A percentile compares a stretch with the other conserved stretches of the same genome.
These are phyloP conservation scores for Dicranocentrus wangi DNA, from an alignment of 2,888 invertebrate genomes.

Conservation along the genomic window DNA sequence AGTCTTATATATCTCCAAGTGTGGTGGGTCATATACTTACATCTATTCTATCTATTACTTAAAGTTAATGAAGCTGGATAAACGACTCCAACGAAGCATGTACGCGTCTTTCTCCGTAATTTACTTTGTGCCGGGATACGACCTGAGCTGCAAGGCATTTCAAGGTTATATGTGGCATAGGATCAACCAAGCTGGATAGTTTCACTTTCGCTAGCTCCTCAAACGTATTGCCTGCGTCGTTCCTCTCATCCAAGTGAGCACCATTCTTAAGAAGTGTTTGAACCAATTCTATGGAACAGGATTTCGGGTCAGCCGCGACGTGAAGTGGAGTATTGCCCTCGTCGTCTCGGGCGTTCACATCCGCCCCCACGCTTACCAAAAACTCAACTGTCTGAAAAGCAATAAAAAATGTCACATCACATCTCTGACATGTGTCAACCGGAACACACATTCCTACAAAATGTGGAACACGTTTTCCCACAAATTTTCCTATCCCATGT, in stretches of 20 bases:
- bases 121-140: conserved; percentile 77
- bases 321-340: conserved; percentile 92
- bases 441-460: neutral
- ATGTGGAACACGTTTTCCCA: conserved; percentile 32
- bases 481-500: conserved; percentile 1
- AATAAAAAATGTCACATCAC: conserved; percentile 20
- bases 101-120: conserved; percentile 75
- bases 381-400: conserved; percentile 82
- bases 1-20: conserved; percentile 61
- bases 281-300: conserved; percentile 82
- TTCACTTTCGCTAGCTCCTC: conserved; percentile 77
- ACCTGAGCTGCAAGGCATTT: conserved; percentile 90
- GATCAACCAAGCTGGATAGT: conserved; percentile 79
- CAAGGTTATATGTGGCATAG: conserved; percentile 85
- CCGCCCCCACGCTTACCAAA: conserved; percentile 87
- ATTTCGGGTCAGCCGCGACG: conserved; percentile 81
- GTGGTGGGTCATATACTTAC: conserved; percentile 57
- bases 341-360: conserved; percentile 85
- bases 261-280: conserved; percentile 85
- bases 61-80: conserved; percentile 75
- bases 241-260: conserved; percentile 88
- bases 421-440: conserved; percentile 44
- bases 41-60: conserved; percentile 74
- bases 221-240: conserved; percentile 85
- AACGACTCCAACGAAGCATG: conserved; percentile 76